Base-by-base conservation (phyloP, 2,113 vertebrate species). In the Sander vitreus region DNA sequence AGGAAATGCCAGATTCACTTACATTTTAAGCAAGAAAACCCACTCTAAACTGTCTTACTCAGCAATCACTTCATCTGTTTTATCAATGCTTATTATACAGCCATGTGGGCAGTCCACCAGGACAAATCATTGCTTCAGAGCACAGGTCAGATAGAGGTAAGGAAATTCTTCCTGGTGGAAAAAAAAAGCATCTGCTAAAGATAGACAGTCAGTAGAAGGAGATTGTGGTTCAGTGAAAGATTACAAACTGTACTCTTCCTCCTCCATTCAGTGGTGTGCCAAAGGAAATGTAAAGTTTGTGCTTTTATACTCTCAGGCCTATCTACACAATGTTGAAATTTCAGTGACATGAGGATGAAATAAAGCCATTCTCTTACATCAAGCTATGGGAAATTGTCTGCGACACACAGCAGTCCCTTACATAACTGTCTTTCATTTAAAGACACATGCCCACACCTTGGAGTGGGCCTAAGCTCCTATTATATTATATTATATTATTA, bases 361-460 rank as follows among this genome's bases (percentile, higher is more conserved):
- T 78, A 66, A 54, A 64, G 63, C 43, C 43, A 58, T n/a, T 65
- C 33, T 78, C 13, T 55, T 19, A 39, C 9, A 12, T 68, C 13
- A 63, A 66, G 71, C 58, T 60, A 55, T 30, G 45, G 27, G 72
- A 86, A 76, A 80, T 30, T 21, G 43, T 65, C 59, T 64, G 63
- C 76, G 81, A 85, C 67, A 57, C 27, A 27, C 66, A 76, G 60
- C 54, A 63, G 63, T 64, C 27, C 21, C 73, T 93, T 92, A 90
- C 64, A 78, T 90, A 92, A 93, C 80, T 25, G 48, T 60, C 73
- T 89, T 85, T 88, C 82, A 86, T 92, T 91, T 88, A 81, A 86
- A 89, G 88, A 72, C 75, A 48, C 81, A 88, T 82, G 89, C 84
- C 85, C 81, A 81, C 75, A 87, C 87, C 85, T 65, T 27, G 60